These are phyloP conservation scores for Emmelina monodactyla DNA, from an alignment of 2,888 invertebrate genomes.

Conservation along the genomic window DNA sequence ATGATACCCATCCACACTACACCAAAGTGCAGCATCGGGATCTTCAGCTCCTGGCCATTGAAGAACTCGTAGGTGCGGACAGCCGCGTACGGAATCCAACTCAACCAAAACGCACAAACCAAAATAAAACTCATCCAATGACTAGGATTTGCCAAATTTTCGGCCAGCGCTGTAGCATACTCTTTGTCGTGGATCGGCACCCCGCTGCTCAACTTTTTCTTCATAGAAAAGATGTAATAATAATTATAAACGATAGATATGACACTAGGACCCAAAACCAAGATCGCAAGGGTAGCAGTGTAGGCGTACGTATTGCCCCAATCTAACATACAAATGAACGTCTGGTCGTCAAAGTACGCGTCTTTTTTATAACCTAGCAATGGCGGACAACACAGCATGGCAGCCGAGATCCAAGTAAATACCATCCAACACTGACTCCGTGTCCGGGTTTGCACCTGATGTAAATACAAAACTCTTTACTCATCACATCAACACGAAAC, in stretches of 20 bases:
- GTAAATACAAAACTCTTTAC: no score
- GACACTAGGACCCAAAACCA: slow-evolving; percentile 93
- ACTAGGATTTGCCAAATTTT: slow-evolving; percentile 91
- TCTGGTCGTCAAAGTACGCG: slow-evolving; percentile 85
- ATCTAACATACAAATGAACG: slow-evolving; percentile 94
- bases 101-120: slow-evolving; percentile 88
- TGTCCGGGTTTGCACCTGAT: slow-evolving; percentile 72
- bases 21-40: slow-evolving; percentile 88
- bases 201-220: slow-evolving; percentile 83
- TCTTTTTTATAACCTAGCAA: slow-evolving; percentile 87
- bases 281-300: slow-evolving; percentile 88
- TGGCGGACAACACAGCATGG: slow-evolving; percentile 95
- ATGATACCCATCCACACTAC: slow-evolving; percentile 95
- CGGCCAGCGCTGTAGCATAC: slow-evolving; percentile 88
- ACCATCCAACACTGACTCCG: slow-evolving; percentile 98
- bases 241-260: slow-evolving; percentile 96
- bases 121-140: slow-evolving; percentile 96
- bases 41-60: slow-evolving; percentile 69
- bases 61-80: slow-evolving; percentile 81
- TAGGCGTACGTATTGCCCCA: slow-evolving; percentile 98
- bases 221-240: slow-evolving; percentile 92
- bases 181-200: slow-evolving; percentile 92
- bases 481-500: no score
- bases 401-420: slow-evolving; percentile 96
- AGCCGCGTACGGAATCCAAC: slow-evolving; percentile 92